Base-by-base conservation (phyloP, 2,888 invertebrate species). In the Sarcophaga subvicina region DNA sequence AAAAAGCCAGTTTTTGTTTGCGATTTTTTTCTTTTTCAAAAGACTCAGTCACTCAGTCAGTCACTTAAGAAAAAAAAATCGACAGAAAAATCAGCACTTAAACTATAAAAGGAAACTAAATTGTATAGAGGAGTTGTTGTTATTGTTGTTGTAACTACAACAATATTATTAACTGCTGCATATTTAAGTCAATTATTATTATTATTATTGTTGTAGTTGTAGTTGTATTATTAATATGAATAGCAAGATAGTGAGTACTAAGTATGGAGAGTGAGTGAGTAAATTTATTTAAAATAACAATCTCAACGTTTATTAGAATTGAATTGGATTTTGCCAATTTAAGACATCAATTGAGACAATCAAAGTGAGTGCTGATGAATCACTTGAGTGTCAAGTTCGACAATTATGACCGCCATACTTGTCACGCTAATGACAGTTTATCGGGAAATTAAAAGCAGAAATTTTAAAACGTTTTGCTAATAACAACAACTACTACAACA, bases 351-450 rank as follows among this genome's bases (percentile, higher is more conserved):
- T 80, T 82, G 88, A 86, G 37, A 85, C 89, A 87, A 86, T 83
- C 85, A 82, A 88, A 89, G 86, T 87, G 88, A 89, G 88, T 88
- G 88, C 83, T 84, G 85, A 89, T 89, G 88, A 88, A 87, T 89
- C 88, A 88, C 87, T 88, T 78, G 80, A 85, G 87, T 88, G 87
- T 87, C 86, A 88, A 87, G 88, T 88, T 85, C 88, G 85, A 80
- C 85, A 89, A 89, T 89, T 88, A 88, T 80, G 86, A 79, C 76
- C 80, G 85, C 88, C 89, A 88, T 88, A 89, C 83, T 81, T 88
- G 88, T 87, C 88, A 87, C 84, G 87, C 81, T 87, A 87, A 87
- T 82, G 81, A 82, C 81, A 80, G 81, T 82, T 87, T 79, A 87
- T 82, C 87, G 79, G 70, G 70, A 20, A 37, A 66, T 71, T 75